A percentile compares a stretch with the other conserved stretches of the same genome.
phyloP scores from a whole-genome alignment of 2,888 invertebrate species.

The Sympetrum striolatum region DNA sequence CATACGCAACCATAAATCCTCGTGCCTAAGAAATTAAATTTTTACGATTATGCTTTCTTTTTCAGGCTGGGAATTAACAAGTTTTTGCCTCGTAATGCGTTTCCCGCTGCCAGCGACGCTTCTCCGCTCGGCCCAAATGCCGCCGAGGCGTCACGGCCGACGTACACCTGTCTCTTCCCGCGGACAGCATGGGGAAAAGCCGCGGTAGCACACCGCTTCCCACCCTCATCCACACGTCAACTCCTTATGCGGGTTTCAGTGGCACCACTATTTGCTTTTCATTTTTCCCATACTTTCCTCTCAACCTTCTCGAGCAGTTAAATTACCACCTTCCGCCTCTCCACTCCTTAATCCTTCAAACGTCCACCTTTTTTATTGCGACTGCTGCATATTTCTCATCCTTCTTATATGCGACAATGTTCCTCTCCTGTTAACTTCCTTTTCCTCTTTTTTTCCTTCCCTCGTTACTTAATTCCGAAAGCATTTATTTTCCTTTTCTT shows the following conservation, averaged over 20 bases:
- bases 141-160: background rate
- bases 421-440: too few species aligned
- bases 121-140: background rate
- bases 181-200: background rate
- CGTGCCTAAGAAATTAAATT: too few species aligned
- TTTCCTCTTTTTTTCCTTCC: background rate
- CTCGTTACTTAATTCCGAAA: background rate
- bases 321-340: background rate
- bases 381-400: too few species aligned
- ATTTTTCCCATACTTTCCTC: background rate
- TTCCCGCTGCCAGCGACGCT: background rate
- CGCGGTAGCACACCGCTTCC: background rate
- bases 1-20: too few species aligned
- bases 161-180: background rate
- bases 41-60: too few species aligned
- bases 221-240: background rate
- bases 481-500: background rate
- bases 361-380: too few species aligned
- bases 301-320: background rate
- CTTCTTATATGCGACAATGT: too few species aligned
- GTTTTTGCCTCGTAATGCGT: too few species aligned
- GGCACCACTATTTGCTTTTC: background rate
- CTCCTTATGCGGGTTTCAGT: background rate
- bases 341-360: background rate
- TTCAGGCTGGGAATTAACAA: too few species aligned